Evolutionary conservation across 1,140 invertebrate genomes (phyloP).

Genomic region (Brachionus rubens): DNA sequence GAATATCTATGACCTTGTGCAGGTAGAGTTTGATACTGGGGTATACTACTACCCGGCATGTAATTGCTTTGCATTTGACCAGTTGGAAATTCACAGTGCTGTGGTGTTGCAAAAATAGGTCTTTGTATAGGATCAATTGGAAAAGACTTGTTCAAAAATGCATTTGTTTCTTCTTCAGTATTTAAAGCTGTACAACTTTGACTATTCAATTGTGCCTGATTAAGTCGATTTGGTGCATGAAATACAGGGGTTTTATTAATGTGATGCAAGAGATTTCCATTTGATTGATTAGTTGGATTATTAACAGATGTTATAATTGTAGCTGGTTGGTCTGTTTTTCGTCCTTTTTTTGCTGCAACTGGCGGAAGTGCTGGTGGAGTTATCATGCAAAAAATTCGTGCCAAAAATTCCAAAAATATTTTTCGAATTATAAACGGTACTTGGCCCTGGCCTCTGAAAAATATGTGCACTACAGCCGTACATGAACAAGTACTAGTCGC

Average conservation of each 20-base stretch:
- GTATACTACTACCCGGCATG: background rate
- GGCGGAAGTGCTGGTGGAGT: slow-evolving; percentile 37
- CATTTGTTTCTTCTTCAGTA: background rate
- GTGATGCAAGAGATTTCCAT: slow-evolving; percentile 36
- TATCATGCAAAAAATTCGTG: slow-evolving; percentile 44
- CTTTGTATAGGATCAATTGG: background rate
- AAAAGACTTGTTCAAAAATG: background rate
- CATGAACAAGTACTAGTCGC: slow-evolving; percentile 60
- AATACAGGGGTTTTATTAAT: slow-evolving; percentile 10
- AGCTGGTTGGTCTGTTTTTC: background rate
- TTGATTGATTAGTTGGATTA: slow-evolving; percentile 40
- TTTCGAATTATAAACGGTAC: background rate
- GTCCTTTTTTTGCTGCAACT: background rate
- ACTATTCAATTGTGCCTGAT: background rate
- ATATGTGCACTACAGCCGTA: slow-evolving; percentile 59
- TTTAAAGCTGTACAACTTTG: slow-evolving; percentile 24
- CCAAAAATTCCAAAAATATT: slow-evolving; percentile 43
- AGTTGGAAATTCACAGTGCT: background rate
- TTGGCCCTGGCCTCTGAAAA: slow-evolving; percentile 53
- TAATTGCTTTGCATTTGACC: background rate
- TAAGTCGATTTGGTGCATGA: background rate
- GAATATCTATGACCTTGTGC: background rate
- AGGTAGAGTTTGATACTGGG: slow-evolving; percentile 14
- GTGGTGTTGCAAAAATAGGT: background rate
- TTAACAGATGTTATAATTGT: slow-evolving; percentile 45